Evolutionary conservation across 2,113 vertebrate genomes (phyloP), one percentile per base, ranked within the genome.

Genomic region (Neodontobutis hainanensis): DNA sequence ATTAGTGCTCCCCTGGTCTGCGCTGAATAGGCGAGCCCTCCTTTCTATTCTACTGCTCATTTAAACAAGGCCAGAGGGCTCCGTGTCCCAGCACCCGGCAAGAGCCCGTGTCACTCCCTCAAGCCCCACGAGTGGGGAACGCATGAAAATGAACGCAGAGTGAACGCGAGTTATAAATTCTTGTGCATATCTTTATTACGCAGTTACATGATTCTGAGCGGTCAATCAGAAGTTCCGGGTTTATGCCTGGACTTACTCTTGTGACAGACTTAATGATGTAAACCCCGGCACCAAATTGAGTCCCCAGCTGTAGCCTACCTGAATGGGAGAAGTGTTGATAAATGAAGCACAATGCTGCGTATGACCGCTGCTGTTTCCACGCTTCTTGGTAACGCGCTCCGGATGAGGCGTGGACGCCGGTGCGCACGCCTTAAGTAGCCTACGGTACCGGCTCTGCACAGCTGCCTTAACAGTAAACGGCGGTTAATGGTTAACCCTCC

Each of bases 1-100:
- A 93, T 93, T 91, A 93, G 91, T 85, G 87, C 83, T 83, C 83
- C 83, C 80, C 84, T 83, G 87, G 63, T 87, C 86, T 71, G 60
- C 57, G 6, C 81, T 91, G 90, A 91, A 91, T 87, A 85, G 90
- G 71, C 51, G 51, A 78, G 73, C 76, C 71, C 78, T 65, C 75
- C 73, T 77, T 73, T 77, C 82, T 81, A 11, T 78, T 82, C 80
- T 68, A 5, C 66, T 80, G 77, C 83, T 78, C 85, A 68, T 65
- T 86, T 80, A 59, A 67, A 67, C 71, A 8, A 38, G 80, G 75
- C 58, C 65, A 64, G 49, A 12, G 79, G 63, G 73, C 57, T 70
- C 27, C 66, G 57, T 65, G 75, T 67, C 71, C 75, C 71, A 51
- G 5, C 55, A 48, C 60, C 66, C 55, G 69, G 56, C 56, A 59